phyloP scores from a whole-genome alignment of 1,140 invertebrate genomes.

The Physella acuta region DNA sequence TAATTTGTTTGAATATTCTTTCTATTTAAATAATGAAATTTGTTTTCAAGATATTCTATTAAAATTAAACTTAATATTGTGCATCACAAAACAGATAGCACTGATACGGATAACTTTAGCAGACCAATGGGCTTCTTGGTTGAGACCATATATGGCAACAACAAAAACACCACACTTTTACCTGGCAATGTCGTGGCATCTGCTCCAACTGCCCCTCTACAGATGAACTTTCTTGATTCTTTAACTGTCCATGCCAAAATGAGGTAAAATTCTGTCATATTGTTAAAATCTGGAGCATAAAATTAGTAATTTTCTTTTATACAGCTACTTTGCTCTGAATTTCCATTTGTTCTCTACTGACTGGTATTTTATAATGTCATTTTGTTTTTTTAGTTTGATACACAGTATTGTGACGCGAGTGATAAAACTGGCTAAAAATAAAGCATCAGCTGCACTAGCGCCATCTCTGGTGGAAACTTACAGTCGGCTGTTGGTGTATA shows the following conservation, averaged over 20 bases:
- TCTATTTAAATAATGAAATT: neutral
- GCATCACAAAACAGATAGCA: conserved; percentile 56
- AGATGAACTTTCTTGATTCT: conserved; percentile 91
- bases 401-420: conserved; percentile 89
- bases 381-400: conserved; percentile 69
- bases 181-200: conserved; percentile 59
- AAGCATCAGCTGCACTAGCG: conserved; percentile 74
- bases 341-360: no score
- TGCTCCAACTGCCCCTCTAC: conserved; percentile 76
- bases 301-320: neutral
- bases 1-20: neutral
- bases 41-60: neutral
- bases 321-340: no score
- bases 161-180: conserved; percentile 54
- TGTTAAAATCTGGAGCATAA: neutral
- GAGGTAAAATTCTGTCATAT: conserved; percentile 62
- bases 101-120: conserved; percentile 62
- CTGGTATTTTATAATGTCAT: neutral
- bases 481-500: conserved; percentile 87
- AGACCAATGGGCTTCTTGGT: conserved; percentile 85
- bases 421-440: conserved; percentile 83
- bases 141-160: conserved; percentile 78
- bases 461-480: conserved; percentile 95
- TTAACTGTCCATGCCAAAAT: conserved; percentile 95
- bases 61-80: neutral